A percentile compares a stretch with the other conserved stretches of the same genome.
phyloP scores from a whole-genome alignment of 2,113 vertebrate genomes.

The Ceyx margarethae region DNA sequence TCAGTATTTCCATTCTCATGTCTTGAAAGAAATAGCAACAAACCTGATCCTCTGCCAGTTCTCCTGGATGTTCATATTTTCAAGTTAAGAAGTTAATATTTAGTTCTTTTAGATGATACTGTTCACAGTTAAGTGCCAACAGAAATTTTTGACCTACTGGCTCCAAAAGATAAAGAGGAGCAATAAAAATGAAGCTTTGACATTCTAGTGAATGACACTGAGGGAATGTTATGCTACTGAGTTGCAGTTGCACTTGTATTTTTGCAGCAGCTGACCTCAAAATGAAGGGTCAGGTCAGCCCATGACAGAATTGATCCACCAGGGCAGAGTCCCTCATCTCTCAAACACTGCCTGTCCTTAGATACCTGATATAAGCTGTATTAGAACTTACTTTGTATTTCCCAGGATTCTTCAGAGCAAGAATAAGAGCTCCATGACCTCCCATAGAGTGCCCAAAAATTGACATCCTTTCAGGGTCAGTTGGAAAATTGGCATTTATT shows the following conservation, averaged over 20 bases:
- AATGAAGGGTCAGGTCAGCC: neutral
- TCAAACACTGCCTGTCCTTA: neutral
- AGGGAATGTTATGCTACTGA: neutral
- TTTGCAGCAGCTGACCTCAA: neutral
- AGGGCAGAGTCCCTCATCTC: neutral
- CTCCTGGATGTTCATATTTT: neutral
- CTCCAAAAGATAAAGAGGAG: neutral
- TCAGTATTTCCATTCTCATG: neutral
- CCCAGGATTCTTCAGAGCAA: constrained; percentile 88
- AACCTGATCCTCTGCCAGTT: neutral
- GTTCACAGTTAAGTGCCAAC: neutral
- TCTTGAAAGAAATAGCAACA: neutral
- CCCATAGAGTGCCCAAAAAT: constrained; percentile 93
- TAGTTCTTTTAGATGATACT: neutral
- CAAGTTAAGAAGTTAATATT: neutral
- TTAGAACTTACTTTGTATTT: constrained; percentile 84
- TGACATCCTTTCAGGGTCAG: constrained; percentile 86
- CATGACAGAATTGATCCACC: neutral
- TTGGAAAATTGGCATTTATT: constrained; percentile 89
- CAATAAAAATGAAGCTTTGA: neutral
- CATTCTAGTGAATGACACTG: neutral
- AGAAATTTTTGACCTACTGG: neutral
- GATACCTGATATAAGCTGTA: neutral
- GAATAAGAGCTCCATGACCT: constrained; percentile 86
- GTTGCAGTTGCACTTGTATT: neutral